Evolutionary conservation across 2,113 vertebrate genomes (phyloP).

Genomic region (Dendrocopos noguchii): DNA sequence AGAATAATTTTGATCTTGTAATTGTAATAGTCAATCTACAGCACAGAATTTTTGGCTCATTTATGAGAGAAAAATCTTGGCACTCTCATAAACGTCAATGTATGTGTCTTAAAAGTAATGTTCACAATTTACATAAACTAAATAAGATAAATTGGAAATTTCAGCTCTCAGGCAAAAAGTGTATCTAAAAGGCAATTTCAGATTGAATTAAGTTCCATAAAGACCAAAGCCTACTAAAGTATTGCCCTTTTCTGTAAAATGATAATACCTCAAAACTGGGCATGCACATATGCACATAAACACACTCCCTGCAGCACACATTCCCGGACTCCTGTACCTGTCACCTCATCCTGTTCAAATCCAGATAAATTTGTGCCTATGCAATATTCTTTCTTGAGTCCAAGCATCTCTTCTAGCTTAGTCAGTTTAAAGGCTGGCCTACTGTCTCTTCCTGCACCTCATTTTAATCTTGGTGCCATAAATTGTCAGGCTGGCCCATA

Average conservation of each 20-base stretch:
- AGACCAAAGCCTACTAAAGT: not conserved
- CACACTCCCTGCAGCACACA: fast-evolving
- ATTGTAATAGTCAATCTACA: slow-evolving; percentile 41
- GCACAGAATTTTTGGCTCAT: slow-evolving; percentile 5
- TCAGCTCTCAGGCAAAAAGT: slow-evolving; percentile 5
- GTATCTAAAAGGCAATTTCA: slow-evolving; percentile 26
- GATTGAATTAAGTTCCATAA: not conserved
- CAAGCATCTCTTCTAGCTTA: not conserved
- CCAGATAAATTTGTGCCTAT: not conserved
- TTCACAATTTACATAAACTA: slow-evolving; percentile 54
- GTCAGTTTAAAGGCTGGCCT: not conserved
- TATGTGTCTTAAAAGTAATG: slow-evolving; percentile 54
- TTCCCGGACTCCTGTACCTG: not conserved
- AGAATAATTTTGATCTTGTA: slow-evolving; percentile 55
- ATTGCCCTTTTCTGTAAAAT: not conserved
- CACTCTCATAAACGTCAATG: slow-evolving; percentile 10
- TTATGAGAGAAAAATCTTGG: slow-evolving; percentile 40
- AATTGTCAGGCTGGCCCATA: not conserved
- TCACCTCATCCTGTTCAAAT: not conserved
- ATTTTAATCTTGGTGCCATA: not conserved
- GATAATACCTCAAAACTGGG: not conserved
- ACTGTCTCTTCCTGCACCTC: not conserved
- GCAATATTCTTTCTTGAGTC: not conserved
- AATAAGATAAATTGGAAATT: slow-evolving; percentile 43
- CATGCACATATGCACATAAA: fast-evolving